Conservation (phyloP, 2,888 invertebrate genomes). For the Caenorhabditis uteleia region DNA sequence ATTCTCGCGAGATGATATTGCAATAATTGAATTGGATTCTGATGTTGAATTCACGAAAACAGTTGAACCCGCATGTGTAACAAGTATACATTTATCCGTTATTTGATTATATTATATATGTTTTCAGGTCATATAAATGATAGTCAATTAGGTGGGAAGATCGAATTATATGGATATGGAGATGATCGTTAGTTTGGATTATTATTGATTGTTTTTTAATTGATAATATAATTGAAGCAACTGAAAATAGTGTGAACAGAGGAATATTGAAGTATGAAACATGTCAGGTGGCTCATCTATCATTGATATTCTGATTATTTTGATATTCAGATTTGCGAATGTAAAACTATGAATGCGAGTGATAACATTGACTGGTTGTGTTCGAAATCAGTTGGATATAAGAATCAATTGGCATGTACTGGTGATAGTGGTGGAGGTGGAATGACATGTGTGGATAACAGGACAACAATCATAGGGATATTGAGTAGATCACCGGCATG, state of each 20-base stretch:
- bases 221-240: constrained; percentile 1
- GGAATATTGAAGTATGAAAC: constrained; percentile 17
- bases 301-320: too few species aligned
- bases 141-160: constrained; percentile 1
- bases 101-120: not conserved
- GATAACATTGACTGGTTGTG: constrained; percentile 16
- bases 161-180: constrained; percentile 19
- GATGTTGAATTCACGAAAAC: constrained; percentile 4
- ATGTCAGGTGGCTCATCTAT: too few species aligned
- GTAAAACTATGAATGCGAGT: too few species aligned
- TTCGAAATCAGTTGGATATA: not conserved
- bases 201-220: not conserved
- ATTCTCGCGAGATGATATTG: constrained; percentile 20
- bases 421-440: constrained; percentile 25
- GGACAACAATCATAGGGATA: constrained; percentile 13
- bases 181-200: constrained; percentile 11
- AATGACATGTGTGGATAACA: constrained; percentile 3
- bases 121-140: not conserved
- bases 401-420: not conserved
- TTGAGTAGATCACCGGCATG: constrained; percentile 6
- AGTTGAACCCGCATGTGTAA: constrained; percentile 11
- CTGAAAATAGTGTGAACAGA: not conserved
- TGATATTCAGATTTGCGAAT: too few species aligned
- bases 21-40: constrained; percentile 19
- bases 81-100: not conserved